Evolutionary conservation across 2,888 invertebrate species (phyloP), one percentile per base, ranked within the genome.

Genomic region (Netelia inedita): DNA sequence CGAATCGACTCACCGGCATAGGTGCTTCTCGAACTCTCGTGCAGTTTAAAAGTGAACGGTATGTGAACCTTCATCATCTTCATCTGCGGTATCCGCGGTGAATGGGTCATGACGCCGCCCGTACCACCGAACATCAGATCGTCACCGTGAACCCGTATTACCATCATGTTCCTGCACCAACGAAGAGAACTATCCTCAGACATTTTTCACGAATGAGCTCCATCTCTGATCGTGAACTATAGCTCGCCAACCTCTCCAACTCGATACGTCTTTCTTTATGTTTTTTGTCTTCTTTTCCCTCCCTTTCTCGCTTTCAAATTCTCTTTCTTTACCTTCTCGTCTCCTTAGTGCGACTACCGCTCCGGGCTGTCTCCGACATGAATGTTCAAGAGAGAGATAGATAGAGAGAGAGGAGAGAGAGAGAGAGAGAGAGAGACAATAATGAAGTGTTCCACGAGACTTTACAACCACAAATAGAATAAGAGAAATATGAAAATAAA

Each of bases 41-140:
- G 94, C 81, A 97, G 94, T 91, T 97, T 97, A 94, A 97, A 97
- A 16, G 97, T 97, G 94, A 97, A 97, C 14, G 97, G 97, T 92
- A 97, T 97, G 94, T 97, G 97, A 19, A 97, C 97, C 92, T 97
- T 95, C 95, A 97, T 97, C 97, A 97, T 97, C 91, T 97, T 96
- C 94, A 97, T 96, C 89, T 97, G 96, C 0, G 97, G 97, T 72
- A 97, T 96, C 89, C 96, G 95, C 90, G 95, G 95, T 76, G 95
- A 93, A 68, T 95, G 94, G 35, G 94, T 93, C 84, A 95, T 92
- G 84, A 94, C 92, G 89, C 92, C 94, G 92, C 88, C 94, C 90
- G 94, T 95, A 94, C 89, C 95, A 91, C 93, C 95, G 94, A 92
- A 95, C 91, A 95, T 94, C 85, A 95, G 91, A 85, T 96, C 96